These are phyloP conservation scores for Elanoides forficatus DNA, from an alignment of 2,113 vertebrate genomes.

Conservation along the genomic window DNA sequence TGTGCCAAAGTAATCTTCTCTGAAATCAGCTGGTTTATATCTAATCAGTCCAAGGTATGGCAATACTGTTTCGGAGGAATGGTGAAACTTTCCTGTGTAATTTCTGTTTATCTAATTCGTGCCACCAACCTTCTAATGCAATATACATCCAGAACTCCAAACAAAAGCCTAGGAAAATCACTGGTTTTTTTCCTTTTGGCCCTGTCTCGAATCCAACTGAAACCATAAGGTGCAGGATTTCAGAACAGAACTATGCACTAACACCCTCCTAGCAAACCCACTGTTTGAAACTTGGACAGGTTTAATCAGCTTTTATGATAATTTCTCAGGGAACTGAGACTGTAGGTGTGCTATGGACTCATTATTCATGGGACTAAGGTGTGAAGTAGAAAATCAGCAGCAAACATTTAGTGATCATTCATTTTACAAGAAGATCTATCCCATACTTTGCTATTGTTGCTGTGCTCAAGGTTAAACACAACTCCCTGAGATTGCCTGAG, in stretches of 20 bases:
- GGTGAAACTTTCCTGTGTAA: neutral
- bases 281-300: neutral
- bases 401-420: neutral
- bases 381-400: neutral
- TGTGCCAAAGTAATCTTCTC: neutral
- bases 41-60: neutral
- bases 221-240: neutral
- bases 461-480: neutral
- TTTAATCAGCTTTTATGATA: neutral
- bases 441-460: neutral
- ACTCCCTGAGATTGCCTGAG: neutral
- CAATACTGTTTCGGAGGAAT: neutral
- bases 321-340: neutral
- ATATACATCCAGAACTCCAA: neutral
- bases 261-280: neutral
- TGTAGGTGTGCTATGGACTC: neutral
- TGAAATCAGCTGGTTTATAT: neutral
- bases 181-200: accelerated
- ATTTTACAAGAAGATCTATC: neutral
- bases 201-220: neutral
- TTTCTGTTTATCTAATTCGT: neutral
- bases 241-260: neutral
- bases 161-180: neutral
- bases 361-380: neutral
- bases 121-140: neutral